Percentiles rank a stretch among this genome's conserved stretches.
These are phyloP conservation scores for Petrocephalus zakoni DNA, from an alignment of 2,113 vertebrate genomes.

Conservation along the genomic window DNA sequence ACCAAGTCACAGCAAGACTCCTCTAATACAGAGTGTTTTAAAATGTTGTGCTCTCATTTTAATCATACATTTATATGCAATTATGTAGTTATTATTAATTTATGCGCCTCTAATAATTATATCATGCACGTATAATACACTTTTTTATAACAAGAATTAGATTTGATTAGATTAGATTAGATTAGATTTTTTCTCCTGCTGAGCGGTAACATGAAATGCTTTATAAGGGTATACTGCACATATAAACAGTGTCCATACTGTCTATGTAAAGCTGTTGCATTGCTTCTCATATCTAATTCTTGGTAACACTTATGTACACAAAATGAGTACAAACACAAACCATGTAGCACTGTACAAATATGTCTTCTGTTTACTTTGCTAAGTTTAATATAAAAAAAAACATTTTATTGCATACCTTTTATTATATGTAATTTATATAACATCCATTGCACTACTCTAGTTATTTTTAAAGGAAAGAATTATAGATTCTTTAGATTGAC, in stretches of 20 bases:
- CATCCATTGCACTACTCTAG: neutral
- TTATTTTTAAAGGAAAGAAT: neutral
- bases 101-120: neutral
- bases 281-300: neutral
- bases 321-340: too few relatives aligned
- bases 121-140: neutral
- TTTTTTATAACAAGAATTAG: neutral
- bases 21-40: neutral
- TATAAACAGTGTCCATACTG: neutral
- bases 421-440: neutral
- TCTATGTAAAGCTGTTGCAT: neutral
- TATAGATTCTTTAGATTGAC: neutral
- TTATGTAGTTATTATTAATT: conserved; percentile 4
- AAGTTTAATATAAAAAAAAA: neutral
- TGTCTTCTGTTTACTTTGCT: too few relatives aligned
- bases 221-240: neutral
- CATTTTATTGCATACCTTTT: neutral
- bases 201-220: neutral
- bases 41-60: neutral
- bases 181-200: neutral
- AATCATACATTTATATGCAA: neutral
- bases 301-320: neutral
- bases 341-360: too few relatives aligned
- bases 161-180: neutral
- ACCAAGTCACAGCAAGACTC: neutral